Percentiles rank a stretch among this genome's conserved stretches.
These are phyloP conservation scores for Iphiclides podalirius DNA, from an alignment of 2,888 invertebrate species.

Conservation along the genomic window DNA sequence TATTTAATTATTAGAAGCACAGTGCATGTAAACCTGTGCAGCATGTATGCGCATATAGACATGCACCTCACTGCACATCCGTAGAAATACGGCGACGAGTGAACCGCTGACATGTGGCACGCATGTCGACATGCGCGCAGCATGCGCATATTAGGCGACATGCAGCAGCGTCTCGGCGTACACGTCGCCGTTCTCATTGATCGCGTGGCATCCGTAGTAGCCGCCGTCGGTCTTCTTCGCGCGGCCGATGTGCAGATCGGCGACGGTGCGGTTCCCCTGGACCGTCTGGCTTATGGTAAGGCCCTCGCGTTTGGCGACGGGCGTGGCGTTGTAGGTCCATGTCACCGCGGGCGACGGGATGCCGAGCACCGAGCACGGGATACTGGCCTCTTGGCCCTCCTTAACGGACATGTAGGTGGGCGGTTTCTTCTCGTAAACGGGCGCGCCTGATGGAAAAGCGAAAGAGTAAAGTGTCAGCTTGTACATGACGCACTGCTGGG, in stretches of 20 bases:
- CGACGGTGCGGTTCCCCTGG: constrained; percentile 29
- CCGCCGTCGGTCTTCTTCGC: constrained; percentile 48
- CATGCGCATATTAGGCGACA: constrained; percentile 25
- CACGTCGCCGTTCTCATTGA: constrained; percentile 45
- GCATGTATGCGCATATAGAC: no score
- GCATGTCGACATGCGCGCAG: neutral
- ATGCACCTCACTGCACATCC: no score
- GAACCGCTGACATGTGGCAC: neutral
- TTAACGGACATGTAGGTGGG: constrained; percentile 10
- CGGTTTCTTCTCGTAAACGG: constrained; percentile 15
- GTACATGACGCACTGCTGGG: no score
- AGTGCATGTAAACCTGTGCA: no score
- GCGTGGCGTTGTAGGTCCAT: constrained; percentile 52
- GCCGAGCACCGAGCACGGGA: constrained; percentile 50
- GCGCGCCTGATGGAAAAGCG: constrained; percentile 5
- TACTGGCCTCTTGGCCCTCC: constrained; percentile 35
- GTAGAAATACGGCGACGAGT: no score
- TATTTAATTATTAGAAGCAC: no score
- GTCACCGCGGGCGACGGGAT: constrained; percentile 41
- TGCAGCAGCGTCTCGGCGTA: constrained; percentile 45
- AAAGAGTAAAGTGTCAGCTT: neutral
- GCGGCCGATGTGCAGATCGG: constrained; percentile 47
- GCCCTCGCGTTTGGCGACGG: constrained; percentile 34
- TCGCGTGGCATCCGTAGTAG: constrained; percentile 57
- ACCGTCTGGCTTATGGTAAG: constrained; percentile 25